A percentile compares a stretch with the other conserved stretches of the same genome.
phyloP scores from a whole-genome alignment of 1,140 invertebrate species.

The Cherax quadricarinatus region DNA sequence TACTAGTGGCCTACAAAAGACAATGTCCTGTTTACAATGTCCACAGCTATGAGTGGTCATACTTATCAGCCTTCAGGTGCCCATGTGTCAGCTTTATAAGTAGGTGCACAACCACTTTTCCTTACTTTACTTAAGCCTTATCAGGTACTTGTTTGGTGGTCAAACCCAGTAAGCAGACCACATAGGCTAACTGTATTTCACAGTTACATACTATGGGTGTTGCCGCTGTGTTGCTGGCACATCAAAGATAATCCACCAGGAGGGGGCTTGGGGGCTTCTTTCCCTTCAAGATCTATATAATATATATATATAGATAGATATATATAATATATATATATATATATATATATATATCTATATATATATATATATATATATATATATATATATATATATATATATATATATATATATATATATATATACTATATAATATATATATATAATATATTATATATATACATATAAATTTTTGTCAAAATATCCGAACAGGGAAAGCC shows the following conservation, averaged over 20 bases:
- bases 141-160: conserved; percentile 67
- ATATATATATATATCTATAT: too few species aligned
- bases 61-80: not conserved
- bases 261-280: not conserved
- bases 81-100: conserved; percentile 1
- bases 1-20: not conserved
- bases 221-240: conserved; percentile 42
- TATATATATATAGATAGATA: too few species aligned
- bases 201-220: conserved; percentile 46
- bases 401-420: too few species aligned
- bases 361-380: too few species aligned
- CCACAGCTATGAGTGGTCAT: not conserved
- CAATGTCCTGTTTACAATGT: not conserved
- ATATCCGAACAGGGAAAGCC: conserved; percentile 27
- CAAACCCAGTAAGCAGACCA: conserved; percentile 29
- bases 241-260: conserved; percentile 27
- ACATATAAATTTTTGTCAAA: not conserved
- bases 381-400: too few species aligned
- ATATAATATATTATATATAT: too few species aligned
- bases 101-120: conserved; percentile 57
- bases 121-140: conserved; percentile 62
- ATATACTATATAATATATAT: too few species aligned
- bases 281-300: conserved; percentile 7
- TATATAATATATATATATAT: too few species aligned
- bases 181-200: conserved; percentile 65